These are phyloP conservation scores for Colossoma macropomum DNA, from an alignment of 2,113 vertebrate species.

Conservation along the genomic window DNA sequence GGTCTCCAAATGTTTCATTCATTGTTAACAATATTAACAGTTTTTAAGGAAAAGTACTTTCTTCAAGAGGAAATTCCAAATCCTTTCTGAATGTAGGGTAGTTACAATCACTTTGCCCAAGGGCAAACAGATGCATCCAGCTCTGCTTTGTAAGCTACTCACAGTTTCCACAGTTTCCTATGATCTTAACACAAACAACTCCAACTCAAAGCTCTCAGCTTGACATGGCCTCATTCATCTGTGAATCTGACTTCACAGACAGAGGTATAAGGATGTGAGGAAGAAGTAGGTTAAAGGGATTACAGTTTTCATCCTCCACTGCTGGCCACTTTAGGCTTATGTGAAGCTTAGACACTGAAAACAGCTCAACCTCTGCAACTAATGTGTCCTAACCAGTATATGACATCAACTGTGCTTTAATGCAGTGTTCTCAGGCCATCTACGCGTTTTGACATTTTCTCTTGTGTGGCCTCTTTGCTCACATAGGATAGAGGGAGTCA, in stretches of 20 bases:
- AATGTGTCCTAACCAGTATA: neutral
- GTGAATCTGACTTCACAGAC: conserved; percentile 34
- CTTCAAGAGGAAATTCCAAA: neutral
- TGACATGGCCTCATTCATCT: neutral
- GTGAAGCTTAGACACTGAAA: conserved; percentile 40
- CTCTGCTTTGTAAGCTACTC: neutral
- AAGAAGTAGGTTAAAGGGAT: conserved; percentile 73
- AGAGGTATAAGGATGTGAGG: conserved; percentile 26
- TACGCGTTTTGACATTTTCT: neutral
- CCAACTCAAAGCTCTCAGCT: neutral
- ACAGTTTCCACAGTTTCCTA: neutral
- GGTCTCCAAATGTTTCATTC: too few relatives aligned
- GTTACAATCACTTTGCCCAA: too few relatives aligned
- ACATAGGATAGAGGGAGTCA: neutral
- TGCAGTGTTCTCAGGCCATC: conserved; percentile 54
- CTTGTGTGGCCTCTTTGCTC: neutral
- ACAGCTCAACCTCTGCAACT: conserved; percentile 20
- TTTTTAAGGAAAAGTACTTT: too few relatives aligned
- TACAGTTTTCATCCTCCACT: conserved; percentile 61
- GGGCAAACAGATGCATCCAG: neutral
- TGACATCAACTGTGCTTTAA: conserved; percentile 18
- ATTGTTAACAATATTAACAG: too few relatives aligned
- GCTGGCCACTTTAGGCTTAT: conserved; percentile 42
- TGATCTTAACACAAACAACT: too few relatives aligned
- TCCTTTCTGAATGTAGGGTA: too few relatives aligned